Percentiles rank a stretch among this genome's conserved stretches.
Conservation (phyloP, 2,113 vertebrate species). For the Panthera tigris region DNA sequence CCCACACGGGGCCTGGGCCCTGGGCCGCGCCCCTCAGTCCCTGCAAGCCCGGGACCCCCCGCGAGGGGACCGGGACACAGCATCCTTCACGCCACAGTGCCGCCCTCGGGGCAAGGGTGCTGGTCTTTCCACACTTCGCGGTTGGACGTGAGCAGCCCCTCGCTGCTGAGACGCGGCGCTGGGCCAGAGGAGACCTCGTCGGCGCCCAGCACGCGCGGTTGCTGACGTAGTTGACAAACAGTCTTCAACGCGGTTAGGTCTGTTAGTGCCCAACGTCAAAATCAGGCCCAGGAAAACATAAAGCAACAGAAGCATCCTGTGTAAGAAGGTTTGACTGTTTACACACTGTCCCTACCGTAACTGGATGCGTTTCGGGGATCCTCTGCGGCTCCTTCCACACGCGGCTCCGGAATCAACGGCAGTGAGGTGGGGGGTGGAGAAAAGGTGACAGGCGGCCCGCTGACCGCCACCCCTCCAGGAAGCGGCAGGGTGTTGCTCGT, state of each 20-base stretch:
- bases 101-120: neutral
- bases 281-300: accelerated
- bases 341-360: no score
- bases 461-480: neutral
- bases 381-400: accelerated
- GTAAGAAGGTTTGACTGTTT: no score
- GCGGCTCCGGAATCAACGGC: neutral
- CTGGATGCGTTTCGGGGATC: accelerated
- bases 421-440: neutral
- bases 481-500: no score
- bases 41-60: neutral
- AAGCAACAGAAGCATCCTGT: neutral
- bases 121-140: accelerated
- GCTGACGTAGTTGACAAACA: accelerated
- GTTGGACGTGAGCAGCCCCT: neutral
- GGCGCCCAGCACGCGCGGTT: accelerated
- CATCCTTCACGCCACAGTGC: neutral
- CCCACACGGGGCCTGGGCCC: neutral
- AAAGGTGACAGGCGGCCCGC: neutral
- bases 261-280: no score
- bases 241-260: accelerated
- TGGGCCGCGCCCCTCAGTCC: accelerated
- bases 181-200: neutral
- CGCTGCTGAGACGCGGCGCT: neutral
- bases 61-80: neutral